Evolutionary conservation across 1,140 invertebrate species (phyloP), one percentile per base, ranked within the genome.

Genomic region (Polyergus mexicanus): DNA sequence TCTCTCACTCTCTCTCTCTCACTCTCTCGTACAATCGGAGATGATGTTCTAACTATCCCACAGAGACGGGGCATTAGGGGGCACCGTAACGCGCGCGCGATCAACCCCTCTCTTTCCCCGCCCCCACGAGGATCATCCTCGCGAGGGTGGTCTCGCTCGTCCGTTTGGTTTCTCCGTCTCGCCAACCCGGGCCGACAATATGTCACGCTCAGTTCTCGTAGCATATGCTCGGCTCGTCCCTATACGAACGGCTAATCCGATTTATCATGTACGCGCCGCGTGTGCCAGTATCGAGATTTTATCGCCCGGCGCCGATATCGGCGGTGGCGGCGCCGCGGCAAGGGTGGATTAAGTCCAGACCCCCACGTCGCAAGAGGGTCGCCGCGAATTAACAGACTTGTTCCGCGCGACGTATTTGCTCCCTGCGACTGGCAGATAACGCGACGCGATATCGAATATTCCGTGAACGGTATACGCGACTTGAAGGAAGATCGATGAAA

Each of bases 11-110:
- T n/a, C n/a, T n/a, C n/a, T 41, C 41, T 41, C 41, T 51, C 3
- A 13, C 44, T 13, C 11, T 13, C 44, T 47, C 11, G 10, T 51
- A 63, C 85, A 87, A 85, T 71, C 86, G 63, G 88, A 86, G 88
- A 93, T 92, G 92, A 94, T 94, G 91, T 92, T 93, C 92, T 89
- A 93, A 94, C 92, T 94, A 93, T 94, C 93, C 93, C 92, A 93
- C 92, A 93, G 89, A 91, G 84, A 85, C 83, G 72, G 63, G 62
- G 80, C 84, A 86, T 88, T 88, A 84, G 85, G 69, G 84, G 69
- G 84, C 88, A 83, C 81, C 86, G 85, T 86, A 83, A 87, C 77
- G 85, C 91, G 86, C 69, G 81, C 92, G 83, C 65, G 68, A 62
- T 65, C 83, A 63, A 78, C 71, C 44, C n/a, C 54, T 68, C 85